Conservation (phyloP, 2,888 invertebrate species). For the Euplexia lucipara region DNA sequence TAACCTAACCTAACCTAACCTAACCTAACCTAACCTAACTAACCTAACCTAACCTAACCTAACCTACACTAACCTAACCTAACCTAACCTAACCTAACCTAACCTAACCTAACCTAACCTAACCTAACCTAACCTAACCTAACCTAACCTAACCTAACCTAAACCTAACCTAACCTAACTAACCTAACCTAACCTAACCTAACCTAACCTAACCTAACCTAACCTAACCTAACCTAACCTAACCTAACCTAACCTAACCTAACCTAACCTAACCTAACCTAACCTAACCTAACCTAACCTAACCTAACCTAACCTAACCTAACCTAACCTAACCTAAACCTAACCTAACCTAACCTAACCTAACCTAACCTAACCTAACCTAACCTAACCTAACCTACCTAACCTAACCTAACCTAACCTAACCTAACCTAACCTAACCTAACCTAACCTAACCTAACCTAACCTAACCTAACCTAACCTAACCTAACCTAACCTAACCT, state of each 20-base stretch:
- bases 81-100: conserved; percentile 37
- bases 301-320: conserved; percentile 2
- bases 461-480: conserved; percentile 38
- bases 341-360: conserved; percentile 39
- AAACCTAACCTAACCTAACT: conserved; percentile 35
- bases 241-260: conserved; percentile 4
- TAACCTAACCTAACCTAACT: conserved; percentile 43
- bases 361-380: conserved; percentile 34
- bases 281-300: conserved; percentile 16
- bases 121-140: conserved; percentile 42
- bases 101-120: conserved; percentile 42
- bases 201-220: conserved; percentile 34
- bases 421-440: conserved; percentile 44
- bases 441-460: conserved; percentile 44
- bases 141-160: conserved; percentile 31
- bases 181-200: conserved; percentile 40
- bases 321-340: conserved; percentile 36
- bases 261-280: conserved; percentile 3
- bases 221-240: conserved; percentile 21
- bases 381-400: conserved; percentile 35
- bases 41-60: conserved; percentile 33
- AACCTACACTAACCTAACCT: too few species aligned
- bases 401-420: conserved; percentile 44
- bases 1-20: conserved; percentile 46
- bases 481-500: conserved; percentile 35